These are phyloP conservation scores for Spizaetus ornatus DNA, from an alignment of 2,113 vertebrate species.

Conservation along the genomic window DNA sequence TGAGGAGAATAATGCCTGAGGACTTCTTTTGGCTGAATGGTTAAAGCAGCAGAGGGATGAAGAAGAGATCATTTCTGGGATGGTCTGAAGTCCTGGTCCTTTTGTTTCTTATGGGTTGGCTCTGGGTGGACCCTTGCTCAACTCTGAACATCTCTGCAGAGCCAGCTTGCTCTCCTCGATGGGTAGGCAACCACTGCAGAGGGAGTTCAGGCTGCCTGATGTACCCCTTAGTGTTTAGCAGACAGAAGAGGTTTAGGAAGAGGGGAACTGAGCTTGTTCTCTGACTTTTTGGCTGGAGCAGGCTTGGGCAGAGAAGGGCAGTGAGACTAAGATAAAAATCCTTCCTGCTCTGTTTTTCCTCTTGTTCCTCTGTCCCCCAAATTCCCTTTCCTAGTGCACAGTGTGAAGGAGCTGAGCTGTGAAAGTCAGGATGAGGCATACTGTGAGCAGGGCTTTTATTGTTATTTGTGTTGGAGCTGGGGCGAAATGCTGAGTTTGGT, in stretches of 20 bases:
- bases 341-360: neutral
- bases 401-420: neutral
- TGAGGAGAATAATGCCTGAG: neutral
- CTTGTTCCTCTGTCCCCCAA: neutral
- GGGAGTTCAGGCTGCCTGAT: neutral
- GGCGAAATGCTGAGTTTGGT: neutral
- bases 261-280: neutral
- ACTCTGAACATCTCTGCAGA: neutral
- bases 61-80: neutral
- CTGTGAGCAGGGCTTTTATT: neutral
- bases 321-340: neutral
- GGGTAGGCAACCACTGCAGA: neutral
- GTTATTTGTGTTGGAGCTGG: neutral
- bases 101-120: neutral
- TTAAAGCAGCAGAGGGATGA: neutral
- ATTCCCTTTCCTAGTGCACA: neutral
- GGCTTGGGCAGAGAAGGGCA: neutral
- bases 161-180: neutral
- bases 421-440: neutral
- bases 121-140: neutral
- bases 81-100: neutral
- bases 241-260: neutral
- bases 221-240: neutral
- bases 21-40: neutral
- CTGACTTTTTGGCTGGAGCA: neutral